Base-by-base conservation (phyloP, 2,888 invertebrate genomes). In the Colostygia pectinataria region DNA sequence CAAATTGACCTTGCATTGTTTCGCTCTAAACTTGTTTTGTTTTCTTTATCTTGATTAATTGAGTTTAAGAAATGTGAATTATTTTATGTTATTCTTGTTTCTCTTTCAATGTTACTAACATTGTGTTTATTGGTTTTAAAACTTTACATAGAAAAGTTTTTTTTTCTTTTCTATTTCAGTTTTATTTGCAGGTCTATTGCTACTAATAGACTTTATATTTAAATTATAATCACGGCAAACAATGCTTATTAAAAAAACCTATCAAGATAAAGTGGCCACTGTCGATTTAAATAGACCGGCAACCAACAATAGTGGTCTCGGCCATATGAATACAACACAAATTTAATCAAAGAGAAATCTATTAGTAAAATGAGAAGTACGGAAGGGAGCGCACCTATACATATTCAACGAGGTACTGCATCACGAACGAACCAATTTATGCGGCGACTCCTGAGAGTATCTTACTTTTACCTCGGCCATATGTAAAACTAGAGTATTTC, bases 361-460 rank as follows among this genome's bases (percentile, higher is more conserved):
- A 90, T 90, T 90, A 90, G 90, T 88, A 90, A 90, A 90, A 90
- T 90, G 90, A 89, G 89, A 87, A 89, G 83, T 87, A 87, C 84
- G 90, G 89, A 87, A 90, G 89, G 89, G 89, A 85, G 84, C 84
- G 75, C 83, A 87, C 80, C 83, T 88, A 89, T 90, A 90, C 90
- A 90, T 90, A 90, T 90, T 89, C 90, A 90, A 90, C 89, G 77
- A 85, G 86, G 83, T 69, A 85, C 85, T 89, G 89, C 88, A 90
- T 90, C 90, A 90, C 90, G 89, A 89, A 80, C 83, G 74, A 76
- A 81, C 83, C 82, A 84, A 89, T 90, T 90, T 90, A 90, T 89
- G 83, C 83, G 82, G 80, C 78, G 71, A 76, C 80, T 82, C 81
- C 77, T 82, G 80, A 82, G 85, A 85, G 85, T 83, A 85, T 83